These are phyloP conservation scores for Siniperca knerii DNA, from an alignment of 2,113 vertebrate species.

Conservation along the genomic window DNA sequence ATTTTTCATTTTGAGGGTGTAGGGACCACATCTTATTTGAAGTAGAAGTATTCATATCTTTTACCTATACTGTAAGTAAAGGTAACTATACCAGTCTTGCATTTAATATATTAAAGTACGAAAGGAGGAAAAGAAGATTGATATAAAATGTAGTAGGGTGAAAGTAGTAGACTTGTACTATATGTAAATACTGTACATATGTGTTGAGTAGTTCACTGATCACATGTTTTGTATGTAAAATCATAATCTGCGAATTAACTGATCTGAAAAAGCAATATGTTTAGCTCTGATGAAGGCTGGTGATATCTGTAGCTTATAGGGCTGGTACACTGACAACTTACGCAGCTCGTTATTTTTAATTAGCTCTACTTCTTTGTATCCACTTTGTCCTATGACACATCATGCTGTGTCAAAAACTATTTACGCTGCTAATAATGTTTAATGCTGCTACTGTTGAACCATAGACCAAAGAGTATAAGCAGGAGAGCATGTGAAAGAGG, in stretches of 20 bases:
- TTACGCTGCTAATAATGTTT: neutral
- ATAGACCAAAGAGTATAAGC: neutral
- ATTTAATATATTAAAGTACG: neutral
- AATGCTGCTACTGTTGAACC: neutral
- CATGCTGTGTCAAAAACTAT: neutral
- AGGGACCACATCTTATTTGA: neutral
- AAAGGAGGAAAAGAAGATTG: neutral
- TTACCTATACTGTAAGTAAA: neutral
- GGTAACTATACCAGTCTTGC: neutral
- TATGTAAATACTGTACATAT: no score
- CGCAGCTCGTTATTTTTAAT: conserved; percentile 1
- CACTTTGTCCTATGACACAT: neutral
- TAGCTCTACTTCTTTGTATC: neutral
- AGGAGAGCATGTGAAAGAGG: neutral
- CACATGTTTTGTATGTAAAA: no score
- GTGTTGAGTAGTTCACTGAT: no score
- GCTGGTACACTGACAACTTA: neutral
- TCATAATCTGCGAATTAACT: no score
- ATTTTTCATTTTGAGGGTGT: neutral
- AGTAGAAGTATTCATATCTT: neutral
- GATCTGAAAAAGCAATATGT: neutral
- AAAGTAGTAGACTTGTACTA: neutral
- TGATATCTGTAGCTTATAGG: neutral
- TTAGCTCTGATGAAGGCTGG: neutral
- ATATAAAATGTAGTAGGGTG: no score